Base-by-base conservation (phyloP, 2,113 vertebrate genomes). In the Microcebus tavaratra region DNA sequence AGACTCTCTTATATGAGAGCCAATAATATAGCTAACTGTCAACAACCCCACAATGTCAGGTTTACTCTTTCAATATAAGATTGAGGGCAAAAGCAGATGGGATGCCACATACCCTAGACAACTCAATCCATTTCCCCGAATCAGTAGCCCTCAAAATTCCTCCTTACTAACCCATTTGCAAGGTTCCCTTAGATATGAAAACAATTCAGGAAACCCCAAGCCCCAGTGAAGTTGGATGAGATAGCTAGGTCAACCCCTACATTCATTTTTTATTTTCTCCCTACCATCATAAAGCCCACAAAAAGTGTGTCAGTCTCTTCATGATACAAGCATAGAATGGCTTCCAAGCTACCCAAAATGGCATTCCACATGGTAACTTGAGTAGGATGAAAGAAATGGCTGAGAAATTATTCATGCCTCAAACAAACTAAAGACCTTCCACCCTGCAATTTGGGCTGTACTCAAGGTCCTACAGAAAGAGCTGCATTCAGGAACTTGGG, bases 391-490 rank as follows among this genome's bases (percentile, higher is more conserved):
- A 96, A 90, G 87, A 81, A 61, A 97, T 82, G 81, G 92, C 73
- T 94, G 73, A 95, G 87, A 94, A 92, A 86, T 97, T 97, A 97
- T 94, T 95, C 88, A 96, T 96, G 61, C 84, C 67, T 96, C 92
- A 85, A 88, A 93, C 6, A 79, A 95, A 78, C 93, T 83, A 67
- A 90, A 97, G 84, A 78, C 70, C 76, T 94, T 88, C 91, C 87
- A 97, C 92, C 88, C 95, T 88, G 57, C 96, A 98, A 97, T 98
- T 97, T 96, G 79, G 88, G 92, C 72, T 97, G 95, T 59, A 85
- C 73, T 94, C 81, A 97, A 79, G 42, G 79, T 82, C 78, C 78
- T 92, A 83, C 91, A 94, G 92, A 97, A 95, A 96, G 59, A 88
- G 65, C 45, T 70, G 27, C 68, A 91, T 93, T 97, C 94, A 97